These are phyloP conservation scores for Pteronura brasiliensis DNA, from an alignment of 2,113 vertebrate genomes.

Conservation along the genomic window DNA sequence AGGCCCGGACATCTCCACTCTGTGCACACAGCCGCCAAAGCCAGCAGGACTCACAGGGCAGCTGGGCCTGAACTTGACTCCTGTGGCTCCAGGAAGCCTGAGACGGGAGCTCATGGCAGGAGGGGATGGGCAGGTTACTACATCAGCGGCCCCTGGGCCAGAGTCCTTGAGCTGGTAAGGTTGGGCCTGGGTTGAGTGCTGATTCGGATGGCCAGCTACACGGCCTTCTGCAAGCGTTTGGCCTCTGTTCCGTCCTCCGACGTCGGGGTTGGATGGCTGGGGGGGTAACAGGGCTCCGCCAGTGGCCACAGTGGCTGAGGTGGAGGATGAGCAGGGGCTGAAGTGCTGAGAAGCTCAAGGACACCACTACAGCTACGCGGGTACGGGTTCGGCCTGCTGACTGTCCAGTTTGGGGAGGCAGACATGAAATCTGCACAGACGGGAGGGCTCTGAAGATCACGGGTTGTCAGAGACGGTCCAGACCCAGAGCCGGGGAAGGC, in stretches of 20 bases:
- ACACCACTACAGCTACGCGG: rapidly evolving
- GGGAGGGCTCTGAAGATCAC: background rate
- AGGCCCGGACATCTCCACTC: background rate
- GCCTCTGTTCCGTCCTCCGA: background rate
- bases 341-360: background rate
- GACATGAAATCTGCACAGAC: background rate
- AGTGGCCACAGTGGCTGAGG: background rate
- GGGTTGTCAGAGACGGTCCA: background rate
- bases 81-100: background rate
- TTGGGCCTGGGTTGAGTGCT: background rate
- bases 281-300: background rate
- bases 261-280: background rate
- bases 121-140: background rate
- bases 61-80: background rate
- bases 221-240: background rate
- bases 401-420: background rate
- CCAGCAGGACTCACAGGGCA: background rate
- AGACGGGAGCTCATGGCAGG: background rate
- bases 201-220: rapidly evolving
- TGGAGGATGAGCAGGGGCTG: no score
- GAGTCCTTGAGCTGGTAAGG: background rate
- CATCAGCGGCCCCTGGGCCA: background rate
- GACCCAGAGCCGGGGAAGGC: background rate
- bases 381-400: background rate
- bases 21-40: background rate